phyloP scores from a whole-genome alignment of 1,140 invertebrate species.

The Ceratina japonica region DNA sequence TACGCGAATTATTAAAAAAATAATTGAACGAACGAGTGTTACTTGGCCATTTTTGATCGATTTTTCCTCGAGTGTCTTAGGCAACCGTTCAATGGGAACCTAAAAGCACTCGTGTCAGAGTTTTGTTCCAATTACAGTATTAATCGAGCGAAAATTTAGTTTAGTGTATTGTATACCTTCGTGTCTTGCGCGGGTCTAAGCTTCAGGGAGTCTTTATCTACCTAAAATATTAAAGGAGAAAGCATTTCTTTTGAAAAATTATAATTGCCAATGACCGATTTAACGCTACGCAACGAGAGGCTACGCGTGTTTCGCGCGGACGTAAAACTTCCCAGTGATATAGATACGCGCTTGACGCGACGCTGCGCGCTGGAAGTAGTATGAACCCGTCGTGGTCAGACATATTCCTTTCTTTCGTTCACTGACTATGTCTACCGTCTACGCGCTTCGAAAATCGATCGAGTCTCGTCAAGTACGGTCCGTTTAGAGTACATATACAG shows the following conservation, averaged over 20 bases:
- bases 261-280: too few relatives aligned
- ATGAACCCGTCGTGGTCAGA: too few relatives aligned
- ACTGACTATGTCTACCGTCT: too few relatives aligned
- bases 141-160: background rate
- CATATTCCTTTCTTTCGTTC: too few relatives aligned
- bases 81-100: constrained; percentile 10
- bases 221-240: constrained; percentile 30
- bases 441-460: too few relatives aligned
- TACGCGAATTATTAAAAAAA: background rate
- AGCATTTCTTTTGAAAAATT: too few relatives aligned
- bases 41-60: constrained; percentile 33
- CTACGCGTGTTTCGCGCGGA: too few relatives aligned
- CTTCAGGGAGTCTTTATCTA: background rate
- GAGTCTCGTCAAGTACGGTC: background rate
- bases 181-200: background rate
- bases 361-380: too few relatives aligned
- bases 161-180: constrained; percentile 43
- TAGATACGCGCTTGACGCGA: too few relatives aligned
- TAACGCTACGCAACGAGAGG: too few relatives aligned
- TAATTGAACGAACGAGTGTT: background rate
- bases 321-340: too few relatives aligned
- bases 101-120: constrained; percentile 20
- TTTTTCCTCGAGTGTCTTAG: background rate
- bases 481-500: background rate
- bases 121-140: background rate